A percentile compares a stretch with the other conserved stretches of the same genome.
These are phyloP conservation scores for Nesidiocoris tenuis DNA, from an alignment of 2,888 invertebrate species.

Conservation along the genomic window DNA sequence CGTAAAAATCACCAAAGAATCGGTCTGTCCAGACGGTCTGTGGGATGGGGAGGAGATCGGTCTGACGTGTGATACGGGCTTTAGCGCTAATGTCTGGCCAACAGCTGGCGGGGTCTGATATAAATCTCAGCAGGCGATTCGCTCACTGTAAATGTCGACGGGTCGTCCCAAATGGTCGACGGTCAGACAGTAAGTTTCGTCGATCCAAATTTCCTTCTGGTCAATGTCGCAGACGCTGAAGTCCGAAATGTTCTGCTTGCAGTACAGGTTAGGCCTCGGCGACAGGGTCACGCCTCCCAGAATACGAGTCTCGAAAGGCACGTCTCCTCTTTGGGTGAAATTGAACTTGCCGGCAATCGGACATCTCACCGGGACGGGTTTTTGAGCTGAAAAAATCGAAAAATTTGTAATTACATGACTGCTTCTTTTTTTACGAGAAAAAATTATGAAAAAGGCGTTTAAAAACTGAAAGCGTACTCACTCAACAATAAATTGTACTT, in stretches of 20 bases:
- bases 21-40: too few relatives aligned
- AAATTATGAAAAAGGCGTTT: not conserved
- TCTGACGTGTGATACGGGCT: too few relatives aligned
- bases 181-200: conserved; percentile 94
- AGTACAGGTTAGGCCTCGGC: conserved; percentile 88
- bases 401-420: not conserved
- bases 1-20: too few relatives aligned
- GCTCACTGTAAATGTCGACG: conserved; percentile 85
- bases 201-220: conserved; percentile 89
- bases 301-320: conserved; percentile 87
- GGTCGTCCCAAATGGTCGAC: conserved; percentile 94
- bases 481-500: conserved; percentile 78
- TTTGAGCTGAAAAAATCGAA: conserved; percentile 61
- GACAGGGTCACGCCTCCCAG: conserved; percentile 92
- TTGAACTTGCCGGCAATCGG: conserved; percentile 96
- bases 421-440: too few relatives aligned
- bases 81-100: too few relatives aligned
- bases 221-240: conserved; percentile 94
- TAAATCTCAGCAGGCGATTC: too few relatives aligned
- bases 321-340: conserved; percentile 89
- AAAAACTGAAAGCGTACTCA: conserved; percentile 51
- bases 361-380: conserved; percentile 89
- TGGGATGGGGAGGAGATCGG: too few relatives aligned
- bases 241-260: conserved; percentile 91
- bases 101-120: too few relatives aligned